Evolutionary conservation across 2,797 vertebrate genomes (phyloP), one percentile per base, ranked within the genome.

Genomic region (Galaxias olidus): DNA sequence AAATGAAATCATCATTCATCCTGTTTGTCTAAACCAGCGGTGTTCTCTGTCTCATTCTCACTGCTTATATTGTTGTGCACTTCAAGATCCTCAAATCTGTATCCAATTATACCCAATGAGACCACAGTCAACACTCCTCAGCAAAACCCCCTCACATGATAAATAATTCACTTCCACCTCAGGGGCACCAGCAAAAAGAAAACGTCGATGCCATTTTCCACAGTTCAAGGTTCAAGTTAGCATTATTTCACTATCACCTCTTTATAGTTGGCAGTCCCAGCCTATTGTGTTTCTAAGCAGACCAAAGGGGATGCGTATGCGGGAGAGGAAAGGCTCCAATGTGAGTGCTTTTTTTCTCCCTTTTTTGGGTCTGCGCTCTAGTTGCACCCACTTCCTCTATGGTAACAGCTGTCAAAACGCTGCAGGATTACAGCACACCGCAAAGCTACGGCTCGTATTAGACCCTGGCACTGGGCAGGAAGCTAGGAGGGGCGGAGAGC

Each of bases 371-470:
- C 78, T 49, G 77, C 82, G 83, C 84, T 91, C 84, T 84, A 84
- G 83, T 88, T 90, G 90, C 91, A 87, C 88, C 91, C 91, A 91
- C 92, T 94, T 95, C 93, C 93, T 92, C 86, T 87, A 87, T 17
- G 86, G 89, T 85, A 93, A 91, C 94, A 96, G 95, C 94, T 96
- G 94, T 94, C 83, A 90, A 94, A 96, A 94, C 83, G 79, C 87
- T 78, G 85, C 82, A 75, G 83, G 86, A 91, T 92, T 92, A 90
- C 84, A 84, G 72, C 66, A 53, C 84, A 86, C 88, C 84, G 73
- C 64, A 91, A 87, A 89, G 90, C 89, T 88, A 87, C 83, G 73
- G 74, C 87, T 89, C 88, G 75, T 85, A 86, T 91, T 91, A 89
- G 86, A 90, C 87, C 84, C 90, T 90, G 88, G 88, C 84, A 76